Conservation (phyloP, 2,888 invertebrate species). For the Epicampocera succincta region DNA sequence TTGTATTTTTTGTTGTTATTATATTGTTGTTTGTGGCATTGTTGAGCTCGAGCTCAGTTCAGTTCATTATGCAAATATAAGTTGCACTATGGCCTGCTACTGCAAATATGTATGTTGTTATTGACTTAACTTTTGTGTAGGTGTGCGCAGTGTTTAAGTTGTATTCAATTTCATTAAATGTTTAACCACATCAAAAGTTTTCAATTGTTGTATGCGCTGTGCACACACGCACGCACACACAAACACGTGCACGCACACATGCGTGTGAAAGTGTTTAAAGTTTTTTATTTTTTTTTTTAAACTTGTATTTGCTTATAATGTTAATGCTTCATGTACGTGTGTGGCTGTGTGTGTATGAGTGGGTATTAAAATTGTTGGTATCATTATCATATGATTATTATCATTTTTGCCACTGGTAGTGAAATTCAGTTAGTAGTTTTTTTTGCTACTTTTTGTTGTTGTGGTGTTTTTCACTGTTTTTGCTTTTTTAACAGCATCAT, state of each 20-base stretch:
- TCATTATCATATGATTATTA: slow-evolving; percentile 57
- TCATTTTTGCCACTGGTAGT: slow-evolving; percentile 45
- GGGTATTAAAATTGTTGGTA: slow-evolving; percentile 22
- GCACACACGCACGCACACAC: background rate
- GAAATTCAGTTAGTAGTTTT: slow-evolving; percentile 41
- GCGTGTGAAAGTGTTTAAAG: background rate
- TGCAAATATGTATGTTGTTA: background rate
- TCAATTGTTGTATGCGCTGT: slow-evolving; percentile 15
- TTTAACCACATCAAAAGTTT: slow-evolving; percentile 55
- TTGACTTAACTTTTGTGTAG: slow-evolving; percentile 15
- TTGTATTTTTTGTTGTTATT: slow-evolving; percentile 8
- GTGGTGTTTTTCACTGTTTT: background rate
- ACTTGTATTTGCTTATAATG: background rate
- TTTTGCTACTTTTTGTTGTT: slow-evolving; percentile 20
- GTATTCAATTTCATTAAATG: slow-evolving; percentile 49
- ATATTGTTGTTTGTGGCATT: slow-evolving; percentile 15
- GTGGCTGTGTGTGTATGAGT: slow-evolving; percentile 1
- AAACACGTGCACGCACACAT: background rate
- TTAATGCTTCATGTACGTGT: background rate
- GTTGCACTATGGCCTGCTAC: slow-evolving; percentile 27
- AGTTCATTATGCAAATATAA: slow-evolving; percentile 30
- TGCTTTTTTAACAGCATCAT: slow-evolving; percentile 39
- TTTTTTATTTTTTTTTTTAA: background rate
- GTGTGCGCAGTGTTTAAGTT: slow-evolving; percentile 19
- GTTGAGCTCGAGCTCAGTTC: slow-evolving; percentile 29